phyloP scores from a whole-genome alignment of 2,888 invertebrate species.

The Cacoxenus indagator region DNA sequence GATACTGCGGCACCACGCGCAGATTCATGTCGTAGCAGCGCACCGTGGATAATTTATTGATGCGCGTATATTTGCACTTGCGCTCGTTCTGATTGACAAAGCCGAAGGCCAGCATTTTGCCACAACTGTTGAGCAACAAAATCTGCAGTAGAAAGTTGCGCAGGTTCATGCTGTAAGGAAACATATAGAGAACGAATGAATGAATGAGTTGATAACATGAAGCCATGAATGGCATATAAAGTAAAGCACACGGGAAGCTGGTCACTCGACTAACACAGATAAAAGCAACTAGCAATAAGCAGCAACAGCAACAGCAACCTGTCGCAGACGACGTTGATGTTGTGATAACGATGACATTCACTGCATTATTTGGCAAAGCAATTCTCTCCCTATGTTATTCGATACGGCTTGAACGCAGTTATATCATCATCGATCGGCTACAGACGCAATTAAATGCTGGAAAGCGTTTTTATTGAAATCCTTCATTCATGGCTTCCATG shows the following conservation, averaged over 20 bases:
- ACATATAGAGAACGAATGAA: not conserved
- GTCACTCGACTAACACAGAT: not conserved
- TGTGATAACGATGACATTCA: not conserved
- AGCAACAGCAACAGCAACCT: not conserved
- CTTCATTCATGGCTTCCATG: not conserved
- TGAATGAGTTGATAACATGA: not conserved
- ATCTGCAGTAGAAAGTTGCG: constrained; percentile 41
- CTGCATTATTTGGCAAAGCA: not conserved
- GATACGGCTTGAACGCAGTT: not conserved
- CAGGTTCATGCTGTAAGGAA: constrained; percentile 52
- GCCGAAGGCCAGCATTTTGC: constrained; percentile 61
- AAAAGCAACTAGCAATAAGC: not conserved
- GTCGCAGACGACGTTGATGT: not conserved
- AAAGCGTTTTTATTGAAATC: not conserved
- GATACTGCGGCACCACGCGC: constrained; percentile 67
- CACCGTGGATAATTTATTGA: constrained; percentile 63
- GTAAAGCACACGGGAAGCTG: not conserved
- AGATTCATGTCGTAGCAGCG: constrained; percentile 67
- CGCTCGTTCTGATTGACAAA: constrained; percentile 57
- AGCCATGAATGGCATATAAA: too few species aligned
- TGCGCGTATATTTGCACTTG: constrained; percentile 63
- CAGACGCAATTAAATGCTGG: constrained; percentile 8
- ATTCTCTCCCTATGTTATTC: not conserved
- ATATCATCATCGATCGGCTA: too few species aligned
- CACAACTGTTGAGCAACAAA: constrained; percentile 55